Evolutionary conservation across 2,113 vertebrate species (phyloP).

Genomic region (Ictalurus punctatus): DNA sequence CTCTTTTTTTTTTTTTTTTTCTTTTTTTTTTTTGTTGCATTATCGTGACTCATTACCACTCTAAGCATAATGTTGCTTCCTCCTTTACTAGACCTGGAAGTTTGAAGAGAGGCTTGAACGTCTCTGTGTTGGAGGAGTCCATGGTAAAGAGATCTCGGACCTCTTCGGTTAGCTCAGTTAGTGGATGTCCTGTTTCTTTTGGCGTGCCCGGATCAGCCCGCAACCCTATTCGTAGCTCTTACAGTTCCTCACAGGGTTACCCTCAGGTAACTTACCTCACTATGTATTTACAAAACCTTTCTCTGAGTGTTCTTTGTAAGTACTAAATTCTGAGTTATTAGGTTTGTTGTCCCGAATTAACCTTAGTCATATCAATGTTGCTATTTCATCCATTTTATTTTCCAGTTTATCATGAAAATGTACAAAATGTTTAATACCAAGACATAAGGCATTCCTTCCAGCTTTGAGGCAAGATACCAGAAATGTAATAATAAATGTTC

Average conservation of each 20-base stretch:
- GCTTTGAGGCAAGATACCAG: background rate
- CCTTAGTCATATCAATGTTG: background rate
- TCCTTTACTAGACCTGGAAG: slow-evolving; percentile 76
- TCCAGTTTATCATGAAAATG: background rate
- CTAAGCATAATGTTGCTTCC: background rate
- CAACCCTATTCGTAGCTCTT: slow-evolving; percentile 92
- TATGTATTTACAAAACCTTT: background rate
- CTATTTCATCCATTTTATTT: background rate
- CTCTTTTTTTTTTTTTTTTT: background rate
- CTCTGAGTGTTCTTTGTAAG: background rate
- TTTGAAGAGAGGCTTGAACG: slow-evolving; percentile 80
- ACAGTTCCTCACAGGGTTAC: slow-evolving; percentile 84
- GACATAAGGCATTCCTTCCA: background rate
- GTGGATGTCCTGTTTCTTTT: slow-evolving; percentile 63
- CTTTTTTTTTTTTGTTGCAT: too few species aligned
- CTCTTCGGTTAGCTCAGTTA: slow-evolving; percentile 84
- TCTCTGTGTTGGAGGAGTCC: slow-evolving; percentile 75
- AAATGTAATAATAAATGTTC: background rate
- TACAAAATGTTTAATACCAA: background rate
- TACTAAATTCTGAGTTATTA: background rate
- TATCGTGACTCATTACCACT: background rate
- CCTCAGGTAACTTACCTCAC: slow-evolving; percentile 72
- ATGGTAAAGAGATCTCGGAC: slow-evolving; percentile 85
- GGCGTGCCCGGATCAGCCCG: slow-evolving; percentile 80
- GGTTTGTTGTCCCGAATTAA: background rate